Conservation (phyloP, 92 coral and sea anemone genomes). For the Paragorgia papillata region DNA sequence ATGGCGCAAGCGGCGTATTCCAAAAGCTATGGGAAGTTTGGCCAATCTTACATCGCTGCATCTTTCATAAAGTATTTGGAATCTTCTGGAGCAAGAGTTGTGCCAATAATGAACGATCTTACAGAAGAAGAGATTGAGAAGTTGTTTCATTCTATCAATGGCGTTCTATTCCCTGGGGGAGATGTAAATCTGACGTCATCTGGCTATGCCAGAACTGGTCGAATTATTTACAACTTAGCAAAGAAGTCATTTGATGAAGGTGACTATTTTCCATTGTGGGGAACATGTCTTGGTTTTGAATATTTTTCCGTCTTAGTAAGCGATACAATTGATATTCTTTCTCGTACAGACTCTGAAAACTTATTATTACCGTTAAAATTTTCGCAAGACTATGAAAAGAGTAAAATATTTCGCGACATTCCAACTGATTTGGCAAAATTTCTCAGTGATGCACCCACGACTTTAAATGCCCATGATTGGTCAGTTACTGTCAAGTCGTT, state of each 20-base stretch:
- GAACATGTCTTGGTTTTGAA: slow-evolving; percentile 92
- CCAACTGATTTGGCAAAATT: slow-evolving; percentile 43
- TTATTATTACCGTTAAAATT: slow-evolving; percentile 78
- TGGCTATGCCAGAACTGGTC: slow-evolving; percentile 68
- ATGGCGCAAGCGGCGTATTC: slow-evolving; percentile 37
- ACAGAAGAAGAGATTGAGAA: slow-evolving; percentile 64
- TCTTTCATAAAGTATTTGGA: slow-evolving; percentile 54
- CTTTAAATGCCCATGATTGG: slow-evolving; percentile 54
- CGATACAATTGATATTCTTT: slow-evolving; percentile 57
- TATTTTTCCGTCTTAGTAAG: slow-evolving; percentile 66
- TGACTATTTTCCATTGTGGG: slow-evolving; percentile 92
- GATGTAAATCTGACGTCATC: slow-evolving; percentile 64
- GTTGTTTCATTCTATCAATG: slow-evolving; percentile 79
- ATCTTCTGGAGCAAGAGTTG: slow-evolving; percentile 58
- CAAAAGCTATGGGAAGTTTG: slow-evolving; percentile 51
- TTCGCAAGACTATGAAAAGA: slow-evolving; percentile 55
- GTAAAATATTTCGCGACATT: slow-evolving; percentile 64
- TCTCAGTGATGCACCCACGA: slow-evolving; percentile 45
- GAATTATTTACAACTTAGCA: slow-evolving; percentile 73
- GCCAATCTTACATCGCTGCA: slow-evolving; percentile 46
- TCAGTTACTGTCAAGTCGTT: slow-evolving; percentile 57
- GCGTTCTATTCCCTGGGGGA: slow-evolving; percentile 97
- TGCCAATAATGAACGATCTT: slow-evolving; percentile 61
- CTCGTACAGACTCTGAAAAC: slow-evolving; percentile 63
- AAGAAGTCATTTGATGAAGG: slow-evolving; percentile 78